Conservation (phyloP, 2,113 vertebrate species). For the Sitta europaea region DNA sequence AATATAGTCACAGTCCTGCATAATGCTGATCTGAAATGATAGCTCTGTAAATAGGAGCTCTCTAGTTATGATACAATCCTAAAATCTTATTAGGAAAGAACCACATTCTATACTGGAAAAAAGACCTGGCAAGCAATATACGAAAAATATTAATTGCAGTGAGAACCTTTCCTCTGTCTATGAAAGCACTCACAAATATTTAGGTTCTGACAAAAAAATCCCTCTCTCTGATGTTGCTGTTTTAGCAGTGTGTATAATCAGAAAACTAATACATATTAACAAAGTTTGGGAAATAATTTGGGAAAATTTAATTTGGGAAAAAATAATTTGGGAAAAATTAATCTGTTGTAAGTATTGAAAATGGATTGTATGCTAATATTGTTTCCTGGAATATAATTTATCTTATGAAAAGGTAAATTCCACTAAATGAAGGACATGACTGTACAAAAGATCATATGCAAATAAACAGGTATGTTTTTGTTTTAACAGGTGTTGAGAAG, state of each 20-base stretch:
- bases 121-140: background rate
- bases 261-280: background rate
- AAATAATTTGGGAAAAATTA: background rate
- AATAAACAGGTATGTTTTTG: background rate
- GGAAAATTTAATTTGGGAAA: background rate
- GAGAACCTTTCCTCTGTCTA: accelerated
- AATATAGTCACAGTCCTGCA: background rate
- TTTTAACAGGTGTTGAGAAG: background rate
- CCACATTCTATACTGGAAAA: background rate
- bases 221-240: background rate
- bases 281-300: background rate
- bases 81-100: background rate
- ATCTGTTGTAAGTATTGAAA: background rate
- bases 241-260: background rate
- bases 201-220: background rate
- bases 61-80: background rate
- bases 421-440: background rate
- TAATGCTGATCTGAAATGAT: background rate
- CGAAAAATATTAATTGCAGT: background rate
- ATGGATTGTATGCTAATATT: background rate
- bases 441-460: background rate
- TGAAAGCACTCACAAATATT: background rate
- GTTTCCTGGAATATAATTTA: background rate
- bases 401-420: background rate
- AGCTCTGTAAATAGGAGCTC: background rate